These are phyloP conservation scores for Semaprochilodus insignis DNA, from an alignment of 2,797 vertebrate species.

Conservation along the genomic window DNA sequence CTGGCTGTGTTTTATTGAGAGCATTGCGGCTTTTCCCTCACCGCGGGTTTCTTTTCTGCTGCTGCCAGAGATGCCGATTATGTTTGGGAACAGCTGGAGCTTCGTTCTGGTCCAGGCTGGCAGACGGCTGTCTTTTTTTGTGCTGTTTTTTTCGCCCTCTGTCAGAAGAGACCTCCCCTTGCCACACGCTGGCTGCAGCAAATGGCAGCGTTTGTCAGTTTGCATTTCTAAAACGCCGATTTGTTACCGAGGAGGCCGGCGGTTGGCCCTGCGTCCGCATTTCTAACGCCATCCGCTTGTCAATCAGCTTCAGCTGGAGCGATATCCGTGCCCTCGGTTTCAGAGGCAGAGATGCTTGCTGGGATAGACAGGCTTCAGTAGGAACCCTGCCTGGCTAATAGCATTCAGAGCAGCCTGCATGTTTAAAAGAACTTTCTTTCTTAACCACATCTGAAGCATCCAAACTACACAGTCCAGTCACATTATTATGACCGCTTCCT, in stretches of 20 bases:
- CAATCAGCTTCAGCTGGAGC: neutral
- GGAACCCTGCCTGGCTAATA: neutral
- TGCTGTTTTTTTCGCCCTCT: neutral
- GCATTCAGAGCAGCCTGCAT: neutral
- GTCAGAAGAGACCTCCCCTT: conserved; percentile 17
- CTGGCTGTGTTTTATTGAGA: conserved; percentile 28
- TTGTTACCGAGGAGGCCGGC: neutral
- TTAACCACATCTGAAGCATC: too few relatives aligned
- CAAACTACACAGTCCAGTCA: too few relatives aligned
- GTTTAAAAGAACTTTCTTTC: too few relatives aligned
- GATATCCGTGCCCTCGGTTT: neutral
- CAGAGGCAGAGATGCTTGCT: neutral
- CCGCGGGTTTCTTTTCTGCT: conserved; percentile 26
- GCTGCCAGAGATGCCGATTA: conserved; percentile 45
- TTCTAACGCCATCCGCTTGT: neutral
- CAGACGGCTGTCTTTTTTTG: conserved; percentile 30
- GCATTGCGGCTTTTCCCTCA: conserved; percentile 33
- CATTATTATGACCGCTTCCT: too few relatives aligned
- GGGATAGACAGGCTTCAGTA: neutral
- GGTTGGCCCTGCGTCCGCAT: neutral
- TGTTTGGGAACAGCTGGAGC: conserved; percentile 52
- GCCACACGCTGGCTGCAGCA: conserved; percentile 27
- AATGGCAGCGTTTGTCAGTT: conserved; percentile 29
- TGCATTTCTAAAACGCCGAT: conserved; percentile 16
- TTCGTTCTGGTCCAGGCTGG: conserved; percentile 38